Percentiles rank a stretch among this genome's conserved stretches.
Evolutionary conservation across 2,797 vertebrate species (phyloP).

Genomic region (Siniperca obscura): DNA sequence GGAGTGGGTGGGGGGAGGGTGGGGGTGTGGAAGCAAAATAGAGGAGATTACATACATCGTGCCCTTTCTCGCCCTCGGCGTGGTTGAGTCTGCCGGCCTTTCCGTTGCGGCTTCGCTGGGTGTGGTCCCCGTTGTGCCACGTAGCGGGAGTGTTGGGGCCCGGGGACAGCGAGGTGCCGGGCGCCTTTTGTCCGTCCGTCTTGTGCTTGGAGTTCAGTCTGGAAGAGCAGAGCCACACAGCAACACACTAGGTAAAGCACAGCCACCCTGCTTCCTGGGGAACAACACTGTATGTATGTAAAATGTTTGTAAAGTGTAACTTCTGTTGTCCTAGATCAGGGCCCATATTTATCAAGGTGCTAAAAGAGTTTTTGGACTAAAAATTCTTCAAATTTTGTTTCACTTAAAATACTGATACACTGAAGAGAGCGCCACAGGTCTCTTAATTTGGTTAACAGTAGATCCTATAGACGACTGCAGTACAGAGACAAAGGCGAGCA

Average conservation of each 20-base stretch:
- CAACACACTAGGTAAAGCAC: not conserved
- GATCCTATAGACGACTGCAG: not conserved
- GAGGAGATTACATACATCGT: constrained; percentile 95
- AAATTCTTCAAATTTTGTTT: not conserved
- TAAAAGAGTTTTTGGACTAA: not conserved
- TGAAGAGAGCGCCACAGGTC: not conserved
- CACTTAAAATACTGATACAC: no score
- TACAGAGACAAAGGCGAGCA: not conserved
- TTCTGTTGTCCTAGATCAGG: not conserved
- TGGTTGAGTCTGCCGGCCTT: constrained; percentile 86
- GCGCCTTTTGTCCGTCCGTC: constrained; percentile 87
- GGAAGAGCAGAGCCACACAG: constrained; percentile 38
- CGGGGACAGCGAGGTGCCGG: constrained; percentile 85
- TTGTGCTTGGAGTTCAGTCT: constrained; percentile 91
- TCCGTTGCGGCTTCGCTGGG: constrained; percentile 87
- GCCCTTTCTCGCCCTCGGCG: constrained; percentile 84
- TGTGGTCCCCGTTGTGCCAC: constrained; percentile 92
- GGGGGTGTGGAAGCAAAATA: constrained; percentile 73
- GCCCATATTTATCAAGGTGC: not conserved
- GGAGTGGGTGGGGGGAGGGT: constrained; percentile 43
- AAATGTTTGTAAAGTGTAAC: fast-evolving
- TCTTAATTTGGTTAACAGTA: not conserved
- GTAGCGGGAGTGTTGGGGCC: constrained; percentile 85
- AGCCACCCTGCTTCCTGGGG: not conserved
- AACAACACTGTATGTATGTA: not conserved